Conservation (phyloP, 2,888 invertebrate genomes). For the Eustalomyia histrio region DNA sequence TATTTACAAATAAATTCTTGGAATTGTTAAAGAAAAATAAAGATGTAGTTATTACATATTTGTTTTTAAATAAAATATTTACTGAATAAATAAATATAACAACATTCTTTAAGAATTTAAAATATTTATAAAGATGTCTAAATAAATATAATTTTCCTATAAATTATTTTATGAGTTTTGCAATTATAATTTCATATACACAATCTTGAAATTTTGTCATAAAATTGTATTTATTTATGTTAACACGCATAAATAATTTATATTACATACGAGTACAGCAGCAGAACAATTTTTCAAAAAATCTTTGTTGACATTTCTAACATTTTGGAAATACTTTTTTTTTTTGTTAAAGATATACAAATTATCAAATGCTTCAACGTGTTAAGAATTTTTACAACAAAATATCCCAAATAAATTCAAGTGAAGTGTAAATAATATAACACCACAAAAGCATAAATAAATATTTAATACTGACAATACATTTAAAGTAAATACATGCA, state of each 20-base stretch:
- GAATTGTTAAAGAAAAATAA: too few relatives aligned
- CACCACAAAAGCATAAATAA: conserved; percentile 14
- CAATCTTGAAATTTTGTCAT: neutral
- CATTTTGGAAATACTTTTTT: conserved; percentile 1
- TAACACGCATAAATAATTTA: conserved; percentile 13
- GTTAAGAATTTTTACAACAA: neutral
- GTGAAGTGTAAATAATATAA: conserved; percentile 29
- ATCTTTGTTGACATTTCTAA: conserved; percentile 13
- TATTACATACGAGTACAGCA: neutral
- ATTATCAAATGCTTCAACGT: conserved; percentile 1
- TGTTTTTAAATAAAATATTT: too few relatives aligned
- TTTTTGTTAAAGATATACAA: conserved; percentile 1
- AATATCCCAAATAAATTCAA: conserved; percentile 5
- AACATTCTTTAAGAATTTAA: too few relatives aligned
- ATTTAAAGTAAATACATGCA: neutral
- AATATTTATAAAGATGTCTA: too few relatives aligned
- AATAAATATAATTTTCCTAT: too few relatives aligned
- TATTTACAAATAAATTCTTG: too few relatives aligned
- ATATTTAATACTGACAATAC: neutral
- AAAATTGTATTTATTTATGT: neutral
- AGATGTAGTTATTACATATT: too few relatives aligned
- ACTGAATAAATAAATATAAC: too few relatives aligned
- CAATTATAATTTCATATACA: neutral
- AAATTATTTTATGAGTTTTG: neutral
- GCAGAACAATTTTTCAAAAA: neutral